A percentile compares a stretch with the other conserved stretches of the same genome.
These are phyloP conservation scores for Chrysina gloriosa DNA, from an alignment of 2,888 invertebrate species.

Conservation along the genomic window DNA sequence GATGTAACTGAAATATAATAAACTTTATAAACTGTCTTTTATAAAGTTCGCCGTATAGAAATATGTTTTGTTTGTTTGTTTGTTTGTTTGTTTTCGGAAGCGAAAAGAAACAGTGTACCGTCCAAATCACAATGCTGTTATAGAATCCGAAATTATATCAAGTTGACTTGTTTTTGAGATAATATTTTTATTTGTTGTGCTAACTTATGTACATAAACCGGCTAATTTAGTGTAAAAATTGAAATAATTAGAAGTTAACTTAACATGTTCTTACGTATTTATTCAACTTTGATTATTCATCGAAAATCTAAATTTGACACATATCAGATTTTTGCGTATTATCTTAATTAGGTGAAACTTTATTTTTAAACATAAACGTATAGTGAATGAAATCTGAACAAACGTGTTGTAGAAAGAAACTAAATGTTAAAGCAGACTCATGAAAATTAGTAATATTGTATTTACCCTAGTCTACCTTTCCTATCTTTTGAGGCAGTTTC, in stretches of 20 bases:
- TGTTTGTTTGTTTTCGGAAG: background rate
- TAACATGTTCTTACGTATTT: background rate
- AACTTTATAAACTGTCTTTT: background rate
- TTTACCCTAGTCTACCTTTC: too few relatives aligned
- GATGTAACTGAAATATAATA: background rate
- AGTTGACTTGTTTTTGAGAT: background rate
- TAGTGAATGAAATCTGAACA: too few relatives aligned
- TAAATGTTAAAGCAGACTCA: too few relatives aligned
- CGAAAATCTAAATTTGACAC: background rate
- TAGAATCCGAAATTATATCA: background rate
- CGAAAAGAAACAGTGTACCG: slow-evolving; percentile 2
- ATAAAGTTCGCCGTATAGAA: background rate
- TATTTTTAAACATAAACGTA: too few relatives aligned
- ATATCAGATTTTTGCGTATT: too few relatives aligned
- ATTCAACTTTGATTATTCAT: background rate
- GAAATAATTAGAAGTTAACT: background rate
- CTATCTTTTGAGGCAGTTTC: too few relatives aligned
- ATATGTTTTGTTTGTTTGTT: background rate
- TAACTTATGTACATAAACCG: too few relatives aligned
- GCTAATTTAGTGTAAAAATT: too few relatives aligned
- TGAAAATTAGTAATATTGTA: too few relatives aligned
- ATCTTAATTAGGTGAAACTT: too few relatives aligned
- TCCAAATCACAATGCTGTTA: background rate
- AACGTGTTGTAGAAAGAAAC: too few relatives aligned
- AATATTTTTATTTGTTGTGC: background rate